phyloP scores from a whole-genome alignment of 2,797 vertebrate genomes.

The Platyrinchus mystaceus region DNA sequence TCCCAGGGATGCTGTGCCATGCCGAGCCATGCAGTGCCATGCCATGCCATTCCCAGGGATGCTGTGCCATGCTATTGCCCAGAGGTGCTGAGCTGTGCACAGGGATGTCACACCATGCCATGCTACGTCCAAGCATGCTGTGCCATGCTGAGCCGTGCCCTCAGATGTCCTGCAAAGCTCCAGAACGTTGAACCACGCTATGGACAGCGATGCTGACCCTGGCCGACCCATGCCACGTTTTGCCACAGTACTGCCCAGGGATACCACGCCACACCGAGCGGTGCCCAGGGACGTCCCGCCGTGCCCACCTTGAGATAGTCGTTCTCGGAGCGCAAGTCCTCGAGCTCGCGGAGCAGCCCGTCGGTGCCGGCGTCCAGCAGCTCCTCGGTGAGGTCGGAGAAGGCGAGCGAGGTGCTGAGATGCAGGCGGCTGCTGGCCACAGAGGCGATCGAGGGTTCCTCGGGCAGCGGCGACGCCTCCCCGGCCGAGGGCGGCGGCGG shows the following conservation, averaged over 20 bases:
- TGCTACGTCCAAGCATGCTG: not conserved
- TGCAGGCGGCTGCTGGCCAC: conserved; percentile 88
- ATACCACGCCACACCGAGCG: not conserved
- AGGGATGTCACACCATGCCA: not conserved
- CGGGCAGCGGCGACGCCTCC: conserved; percentile 76
- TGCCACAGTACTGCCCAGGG: not conserved
- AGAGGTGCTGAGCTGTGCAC: not conserved
- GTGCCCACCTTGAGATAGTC: conserved; percentile 95
- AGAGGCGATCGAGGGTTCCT: conserved; percentile 86
- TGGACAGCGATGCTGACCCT: not conserved
- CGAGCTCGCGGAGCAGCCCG: conserved; percentile 89
- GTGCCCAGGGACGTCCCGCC: not conserved
- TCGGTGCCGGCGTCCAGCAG: conserved; percentile 88
- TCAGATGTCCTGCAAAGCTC: not conserved
- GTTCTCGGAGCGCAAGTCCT: conserved; percentile 95
- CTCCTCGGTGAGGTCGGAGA: conserved; percentile 97
- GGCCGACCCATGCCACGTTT: not conserved
- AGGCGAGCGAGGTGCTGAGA: conserved; percentile 91
- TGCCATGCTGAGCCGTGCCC: not conserved
- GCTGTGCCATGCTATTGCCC: not conserved
- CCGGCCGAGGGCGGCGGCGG: conserved; percentile 72
- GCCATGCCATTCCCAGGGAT: not conserved
- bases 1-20: not conserved
- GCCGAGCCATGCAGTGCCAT: not conserved
- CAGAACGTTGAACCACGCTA: not conserved